These are phyloP conservation scores for Callopanchax toddi DNA, from an alignment of 2,113 vertebrate species.

Conservation along the genomic window DNA sequence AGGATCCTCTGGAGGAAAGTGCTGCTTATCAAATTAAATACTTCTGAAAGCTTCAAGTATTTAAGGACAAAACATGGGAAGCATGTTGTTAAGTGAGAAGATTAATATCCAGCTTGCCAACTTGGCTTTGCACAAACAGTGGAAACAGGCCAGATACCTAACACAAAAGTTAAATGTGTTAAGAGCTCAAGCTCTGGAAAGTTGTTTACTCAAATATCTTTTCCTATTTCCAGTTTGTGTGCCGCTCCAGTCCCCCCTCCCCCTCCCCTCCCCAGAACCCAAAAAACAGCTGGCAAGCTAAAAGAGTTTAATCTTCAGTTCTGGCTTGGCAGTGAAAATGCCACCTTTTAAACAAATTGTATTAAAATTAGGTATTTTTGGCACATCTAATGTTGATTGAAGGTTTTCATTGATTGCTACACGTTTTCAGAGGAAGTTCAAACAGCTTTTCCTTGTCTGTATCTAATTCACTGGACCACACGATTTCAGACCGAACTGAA, in stretches of 20 bases:
- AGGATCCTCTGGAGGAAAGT: background rate
- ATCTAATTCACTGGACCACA: slow-evolving; percentile 72
- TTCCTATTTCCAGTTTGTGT: slow-evolving; percentile 12
- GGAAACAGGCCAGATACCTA: background rate
- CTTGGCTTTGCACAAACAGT: slow-evolving; percentile 1
- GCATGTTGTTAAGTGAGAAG: background rate
- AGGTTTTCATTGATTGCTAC: background rate
- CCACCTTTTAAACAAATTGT: slow-evolving; percentile 1
- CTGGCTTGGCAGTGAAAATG: slow-evolving; percentile 14
- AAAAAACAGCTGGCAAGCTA: no score
- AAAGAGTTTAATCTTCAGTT: background rate
- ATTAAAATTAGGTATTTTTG: slow-evolving; percentile 12
- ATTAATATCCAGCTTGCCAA: background rate
- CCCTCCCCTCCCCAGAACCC: no score
- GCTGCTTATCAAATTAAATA: background rate
- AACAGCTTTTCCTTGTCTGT: slow-evolving; percentile 2
- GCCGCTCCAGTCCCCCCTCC: background rate
- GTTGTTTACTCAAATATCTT: background rate
- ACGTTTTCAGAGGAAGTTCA: slow-evolving; percentile 2
- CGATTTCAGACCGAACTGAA: slow-evolving; percentile 66
- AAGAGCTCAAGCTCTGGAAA: no score
- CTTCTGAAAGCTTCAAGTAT: slow-evolving; percentile 14
- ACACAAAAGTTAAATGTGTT: background rate
- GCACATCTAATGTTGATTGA: slow-evolving; percentile 8
- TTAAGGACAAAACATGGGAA: background rate